A percentile compares a stretch with the other conserved stretches of the same genome.
Evolutionary conservation across 2,888 invertebrate species (phyloP).

Genomic region (Teleogryllus oceanicus): DNA sequence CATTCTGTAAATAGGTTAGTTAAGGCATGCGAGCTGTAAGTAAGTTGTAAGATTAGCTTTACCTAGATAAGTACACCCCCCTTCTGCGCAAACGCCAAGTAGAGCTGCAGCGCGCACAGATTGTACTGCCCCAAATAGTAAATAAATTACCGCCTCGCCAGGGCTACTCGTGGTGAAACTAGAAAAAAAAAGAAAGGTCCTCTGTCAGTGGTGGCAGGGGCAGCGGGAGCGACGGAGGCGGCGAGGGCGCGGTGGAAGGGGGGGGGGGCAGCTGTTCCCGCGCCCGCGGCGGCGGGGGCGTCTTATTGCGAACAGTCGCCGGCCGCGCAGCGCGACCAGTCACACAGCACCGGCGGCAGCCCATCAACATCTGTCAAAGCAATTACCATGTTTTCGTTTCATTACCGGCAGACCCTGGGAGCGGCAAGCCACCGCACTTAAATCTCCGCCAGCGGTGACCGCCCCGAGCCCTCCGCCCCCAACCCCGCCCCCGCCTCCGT

Average conservation of each 20-base stretch:
- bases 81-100: too few relatives aligned
- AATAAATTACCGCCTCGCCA: too few relatives aligned
- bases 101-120: too few relatives aligned
- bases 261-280: neutral
- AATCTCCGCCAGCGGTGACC: neutral
- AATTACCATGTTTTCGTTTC: conserved; percentile 18
- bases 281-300: neutral
- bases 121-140: too few relatives aligned
- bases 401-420: neutral
- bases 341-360: neutral
- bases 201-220: too few relatives aligned
- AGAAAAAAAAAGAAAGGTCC: too few relatives aligned
- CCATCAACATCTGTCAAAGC: conserved; percentile 18
- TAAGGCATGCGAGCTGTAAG: too few relatives aligned
- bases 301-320: conserved; percentile 1
- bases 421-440: neutral
- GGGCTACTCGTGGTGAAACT: too few relatives aligned
- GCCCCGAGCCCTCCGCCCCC: neutral
- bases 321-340: neutral
- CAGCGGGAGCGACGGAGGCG: neutral
- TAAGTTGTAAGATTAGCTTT: too few relatives aligned
- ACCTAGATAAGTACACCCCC: too few relatives aligned
- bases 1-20: too few relatives aligned
- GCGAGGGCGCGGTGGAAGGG: neutral
- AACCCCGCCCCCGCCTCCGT: neutral